A percentile compares a stretch with the other conserved stretches of the same genome.
Evolutionary conservation across 2,113 vertebrate species (phyloP).

Genomic region (Actinemys pallida): DNA sequence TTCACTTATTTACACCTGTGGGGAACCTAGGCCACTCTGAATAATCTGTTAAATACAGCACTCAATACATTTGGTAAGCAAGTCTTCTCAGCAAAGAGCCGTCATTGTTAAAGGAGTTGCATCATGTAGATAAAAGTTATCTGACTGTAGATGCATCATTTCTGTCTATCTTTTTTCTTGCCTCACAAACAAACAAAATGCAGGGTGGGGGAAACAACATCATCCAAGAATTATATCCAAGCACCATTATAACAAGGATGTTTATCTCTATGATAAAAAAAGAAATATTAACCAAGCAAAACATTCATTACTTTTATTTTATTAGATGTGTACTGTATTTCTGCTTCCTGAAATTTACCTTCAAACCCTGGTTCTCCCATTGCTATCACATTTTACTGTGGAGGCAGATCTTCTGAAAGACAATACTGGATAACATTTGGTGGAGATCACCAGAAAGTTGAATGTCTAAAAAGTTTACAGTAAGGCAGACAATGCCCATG

Average conservation of each 20-base stretch:
- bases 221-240: neutral
- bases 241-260: neutral
- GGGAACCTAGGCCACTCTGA: slow-evolving; percentile 9
- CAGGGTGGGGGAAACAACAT: neutral
- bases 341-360: slow-evolving; percentile 23
- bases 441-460: neutral
- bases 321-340: neutral
- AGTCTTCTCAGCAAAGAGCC: slow-evolving; percentile 17
- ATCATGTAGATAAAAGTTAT: slow-evolving; percentile 26
- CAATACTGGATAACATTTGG: slow-evolving; percentile 16
- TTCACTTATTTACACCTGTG: slow-evolving; percentile 8
- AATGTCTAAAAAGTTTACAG: neutral
- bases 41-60: neutral
- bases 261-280: slow-evolving; percentile 32
- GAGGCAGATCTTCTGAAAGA: slow-evolving; percentile 54
- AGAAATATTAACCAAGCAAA: neutral
- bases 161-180: slow-evolving; percentile 50
- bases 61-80: slow-evolving; percentile 12
- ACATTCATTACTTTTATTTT: slow-evolving; percentile 20
- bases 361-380: neutral
- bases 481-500: neutral
- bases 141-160: neutral
- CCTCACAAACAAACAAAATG: slow-evolving; percentile 62
- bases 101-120: slow-evolving; percentile 18
- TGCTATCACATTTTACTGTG: neutral